Conservation (phyloP, 1,140 invertebrate species). For the Heliconius congener region DNA sequence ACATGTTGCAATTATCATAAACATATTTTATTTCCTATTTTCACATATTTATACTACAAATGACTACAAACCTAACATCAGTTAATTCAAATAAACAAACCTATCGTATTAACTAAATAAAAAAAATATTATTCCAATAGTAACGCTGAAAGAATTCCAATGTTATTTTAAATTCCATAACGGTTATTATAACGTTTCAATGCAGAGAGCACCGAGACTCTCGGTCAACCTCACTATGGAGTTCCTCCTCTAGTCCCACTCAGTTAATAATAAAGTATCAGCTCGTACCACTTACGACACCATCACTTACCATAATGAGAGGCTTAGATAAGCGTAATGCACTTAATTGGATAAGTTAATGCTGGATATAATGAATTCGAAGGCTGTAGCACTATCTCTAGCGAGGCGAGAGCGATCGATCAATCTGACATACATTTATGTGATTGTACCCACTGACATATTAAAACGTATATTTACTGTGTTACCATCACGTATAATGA, state of each 20-base stretch:
- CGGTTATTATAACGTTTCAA: neutral
- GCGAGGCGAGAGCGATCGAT: slow-evolving; percentile 40
- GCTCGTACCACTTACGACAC: slow-evolving; percentile 59
- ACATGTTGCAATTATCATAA: too few species aligned
- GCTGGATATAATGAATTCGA: slow-evolving; percentile 51
- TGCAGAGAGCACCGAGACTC: neutral
- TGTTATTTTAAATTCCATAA: slow-evolving; percentile 12
- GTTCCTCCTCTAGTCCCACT: neutral
- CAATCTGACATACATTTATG: slow-evolving; percentile 32
- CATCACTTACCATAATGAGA: slow-evolving; percentile 69
- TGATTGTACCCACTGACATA: neutral
- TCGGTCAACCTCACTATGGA: neutral
- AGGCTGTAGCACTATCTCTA: slow-evolving; percentile 35
- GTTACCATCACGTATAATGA: neutral
- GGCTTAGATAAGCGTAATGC: slow-evolving; percentile 66
- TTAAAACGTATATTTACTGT: neutral
- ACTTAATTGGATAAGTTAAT: slow-evolving; percentile 69
- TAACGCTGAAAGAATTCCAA: neutral
- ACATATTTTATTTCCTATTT: too few species aligned
- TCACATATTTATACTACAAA: too few species aligned
- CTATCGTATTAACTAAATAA: too few species aligned
- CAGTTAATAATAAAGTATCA: slow-evolving; percentile 62
- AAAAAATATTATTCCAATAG: too few species aligned
- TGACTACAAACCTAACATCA: too few species aligned
- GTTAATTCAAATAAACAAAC: too few species aligned